These are phyloP conservation scores for Listronotus bonariensis DNA, from an alignment of 1,140 invertebrate species.

Conservation along the genomic window DNA sequence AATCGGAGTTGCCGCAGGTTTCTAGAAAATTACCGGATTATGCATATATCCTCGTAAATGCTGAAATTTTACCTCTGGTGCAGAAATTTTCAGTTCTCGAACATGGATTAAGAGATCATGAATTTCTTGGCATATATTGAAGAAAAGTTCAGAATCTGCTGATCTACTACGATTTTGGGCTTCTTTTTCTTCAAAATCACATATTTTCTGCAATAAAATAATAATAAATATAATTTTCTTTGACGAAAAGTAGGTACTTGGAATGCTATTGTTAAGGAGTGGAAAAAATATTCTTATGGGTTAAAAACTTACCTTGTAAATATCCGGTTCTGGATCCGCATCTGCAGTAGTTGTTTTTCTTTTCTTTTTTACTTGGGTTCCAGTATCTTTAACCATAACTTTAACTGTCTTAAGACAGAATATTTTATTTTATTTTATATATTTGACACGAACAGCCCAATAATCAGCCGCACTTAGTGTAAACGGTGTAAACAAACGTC, in stretches of 20 bases:
- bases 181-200: conserved; percentile 75
- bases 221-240: neutral
- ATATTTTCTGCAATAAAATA: conserved; percentile 62
- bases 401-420: conserved; percentile 9
- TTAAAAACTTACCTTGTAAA: conserved; percentile 46
- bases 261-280: too few species aligned
- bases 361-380: conserved; percentile 43
- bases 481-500: too few species aligned
- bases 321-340: conserved; percentile 44
- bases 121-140: conserved; percentile 70
- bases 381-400: conserved; percentile 51
- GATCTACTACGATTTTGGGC: conserved; percentile 66
- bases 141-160: conserved; percentile 70
- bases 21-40: too few species aligned
- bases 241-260: neutral
- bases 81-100: conserved; percentile 62
- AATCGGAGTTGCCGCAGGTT: too few species aligned
- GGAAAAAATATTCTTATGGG: too few species aligned
- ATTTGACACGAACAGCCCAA: too few species aligned
- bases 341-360: conserved; percentile 43
- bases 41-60: neutral
- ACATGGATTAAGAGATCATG: conserved; percentile 68
- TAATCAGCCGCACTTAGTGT: too few species aligned
- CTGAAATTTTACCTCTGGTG: neutral
- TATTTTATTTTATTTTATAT: too few species aligned